Base-by-base conservation (phyloP, 1,140 invertebrate genomes). In the Drosophila eugracilis region DNA sequence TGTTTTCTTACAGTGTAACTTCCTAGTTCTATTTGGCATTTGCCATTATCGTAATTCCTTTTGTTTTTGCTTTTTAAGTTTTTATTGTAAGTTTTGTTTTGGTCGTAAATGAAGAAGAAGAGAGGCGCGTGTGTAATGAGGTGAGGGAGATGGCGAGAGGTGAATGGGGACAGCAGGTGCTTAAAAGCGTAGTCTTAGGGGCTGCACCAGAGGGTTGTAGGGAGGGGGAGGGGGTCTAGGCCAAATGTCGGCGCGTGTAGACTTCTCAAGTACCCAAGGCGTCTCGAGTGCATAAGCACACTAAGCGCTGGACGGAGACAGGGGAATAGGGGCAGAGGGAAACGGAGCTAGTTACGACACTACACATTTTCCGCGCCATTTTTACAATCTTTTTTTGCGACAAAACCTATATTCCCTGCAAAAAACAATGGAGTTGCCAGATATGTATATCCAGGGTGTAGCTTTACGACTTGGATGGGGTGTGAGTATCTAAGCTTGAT, bases 191-290 rank as follows among this genome's bases (percentile, higher is more conserved):
- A 65, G 30, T 63, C 3, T n/a, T 19, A 26, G 26, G n/a, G 14
- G 32, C 30, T 3, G 15, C 12, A 24, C 17, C 9, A 9, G 22
- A 39, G 19, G 44, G 17, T 15, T 17, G 24, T 19, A 5, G 10
- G 0, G 3, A 5, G 17, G 17, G 10, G 17, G 15, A 32, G n/a
- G 55, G 32, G 55, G 75, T 74, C 74, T 75, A 66, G 57, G 50
- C 62, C 63, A 74, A 75, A 65, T 73, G 59, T 47, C 71, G 72
- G 77, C 81, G 81, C 81, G 81, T 86, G 81, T 86, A 71, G 67
- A 74, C 59, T 76, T 55, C 47, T 85, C 62, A 74, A 86, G 81
- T 80, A 62, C 36, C 50, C 50, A 50, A 60, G 71, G 45, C 71
- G 77, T 85, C 81, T 80, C 81, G 57, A 85, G 81, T 86, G 72